phyloP scores from a whole-genome alignment of 2,797 vertebrate genomes.

The Sciaenops ocellatus region DNA sequence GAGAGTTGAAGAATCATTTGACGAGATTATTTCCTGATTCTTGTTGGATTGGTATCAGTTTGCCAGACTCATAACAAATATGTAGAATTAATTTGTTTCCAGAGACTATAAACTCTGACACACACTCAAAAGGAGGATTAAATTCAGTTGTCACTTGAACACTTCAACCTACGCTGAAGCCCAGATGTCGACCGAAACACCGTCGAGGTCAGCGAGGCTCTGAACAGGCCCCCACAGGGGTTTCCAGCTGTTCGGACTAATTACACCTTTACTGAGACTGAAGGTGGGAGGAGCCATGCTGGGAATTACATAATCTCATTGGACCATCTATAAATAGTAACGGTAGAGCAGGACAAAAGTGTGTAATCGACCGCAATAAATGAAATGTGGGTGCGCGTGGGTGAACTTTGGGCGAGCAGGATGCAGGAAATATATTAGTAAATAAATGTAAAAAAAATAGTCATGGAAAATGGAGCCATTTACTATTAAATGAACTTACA shows the following conservation, averaged over 20 bases:
- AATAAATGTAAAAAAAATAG: background rate
- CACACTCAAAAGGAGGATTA: background rate
- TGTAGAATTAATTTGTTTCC: background rate
- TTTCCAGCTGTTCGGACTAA: background rate
- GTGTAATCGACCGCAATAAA: background rate
- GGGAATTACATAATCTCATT: background rate
- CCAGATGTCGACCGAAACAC: background rate
- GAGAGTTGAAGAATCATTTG: constrained; percentile 29
- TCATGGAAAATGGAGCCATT: background rate
- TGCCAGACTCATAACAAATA: constrained; percentile 15
- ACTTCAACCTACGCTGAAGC: no score
- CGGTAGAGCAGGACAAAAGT: background rate
- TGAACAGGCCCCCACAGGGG: background rate
- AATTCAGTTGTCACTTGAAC: background rate
- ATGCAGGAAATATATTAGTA: background rate
- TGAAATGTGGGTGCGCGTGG: background rate
- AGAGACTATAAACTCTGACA: background rate
- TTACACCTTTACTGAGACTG: no score
- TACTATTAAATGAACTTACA: background rate
- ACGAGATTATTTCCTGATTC: constrained; percentile 45
- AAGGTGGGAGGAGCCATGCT: background rate
- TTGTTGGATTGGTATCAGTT: constrained; percentile 10
- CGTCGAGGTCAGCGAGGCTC: background rate
- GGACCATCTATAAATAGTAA: background rate
- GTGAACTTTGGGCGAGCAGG: background rate